Evolutionary conservation across 2,113 vertebrate species (phyloP), one percentile per base, ranked within the genome.

Genomic region (Uria lomvia): DNA sequence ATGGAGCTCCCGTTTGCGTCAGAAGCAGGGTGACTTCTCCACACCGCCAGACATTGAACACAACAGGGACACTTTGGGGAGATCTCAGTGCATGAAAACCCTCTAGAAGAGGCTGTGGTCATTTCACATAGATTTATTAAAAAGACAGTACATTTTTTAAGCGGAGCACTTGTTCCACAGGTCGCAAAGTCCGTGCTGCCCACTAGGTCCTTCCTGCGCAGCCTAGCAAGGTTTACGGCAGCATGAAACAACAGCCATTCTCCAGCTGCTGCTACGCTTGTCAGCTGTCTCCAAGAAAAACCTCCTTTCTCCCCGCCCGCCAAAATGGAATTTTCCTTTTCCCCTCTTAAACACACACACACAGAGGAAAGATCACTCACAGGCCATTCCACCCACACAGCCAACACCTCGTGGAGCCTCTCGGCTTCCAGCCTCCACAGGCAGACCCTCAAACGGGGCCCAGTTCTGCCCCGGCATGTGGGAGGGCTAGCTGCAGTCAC

Each of bases 401-500:
- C 4, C 14, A 24, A 11, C 2, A 5, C 5, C 42, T 24, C 3
- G 10, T 3, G 1, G 65, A 74, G n/a, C 27, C 50, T 26, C 55
- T 32, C 16, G 0, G 45, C 29, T 40, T 27, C 79, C 43, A 65
- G 66, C 34, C 43, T 29, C 32, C 62, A 9, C 14, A 40, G 7
- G 19, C 50, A 55, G 67, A 30, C 36, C 34, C 27, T 50, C 5
- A 0, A 27, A 13, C 3, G 1, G 32, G 42, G 43, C n/a, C 38
- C 38, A 5, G 0, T n/a, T 26, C 60, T 75, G 72, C 22, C 27
- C 52, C 0, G 1, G 24, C 3, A 18, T 5, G 0, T 0, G 5
- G 38, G 16, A 42, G 20, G 15, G 59, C 70, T 45, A 78, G 42
- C 29, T 75, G 21, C 9, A 22, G 45, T 1, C 49, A 17, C 63